phyloP scores from a whole-genome alignment of 1,140 invertebrate genomes.

The Eubasilissa regina region DNA sequence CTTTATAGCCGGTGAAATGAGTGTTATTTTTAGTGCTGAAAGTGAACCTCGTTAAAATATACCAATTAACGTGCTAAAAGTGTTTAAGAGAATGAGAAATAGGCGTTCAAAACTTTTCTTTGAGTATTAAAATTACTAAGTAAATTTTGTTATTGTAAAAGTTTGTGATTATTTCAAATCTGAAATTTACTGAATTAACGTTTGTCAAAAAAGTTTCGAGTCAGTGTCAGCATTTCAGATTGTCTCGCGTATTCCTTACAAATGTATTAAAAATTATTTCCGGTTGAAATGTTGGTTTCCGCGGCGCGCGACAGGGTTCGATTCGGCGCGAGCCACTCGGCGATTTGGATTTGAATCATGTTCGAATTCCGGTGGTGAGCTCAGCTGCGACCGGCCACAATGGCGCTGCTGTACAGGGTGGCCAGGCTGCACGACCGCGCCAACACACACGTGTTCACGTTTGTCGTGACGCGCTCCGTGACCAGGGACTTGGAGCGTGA shows the following conservation, averaged over 20 bases:
- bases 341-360: slow-evolving; percentile 19
- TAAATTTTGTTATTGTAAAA: neutral
- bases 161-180: too few relatives aligned
- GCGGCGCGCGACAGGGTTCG: slow-evolving; percentile 16
- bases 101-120: neutral
- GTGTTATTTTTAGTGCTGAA: neutral
- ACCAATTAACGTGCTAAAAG: neutral
- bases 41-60: neutral
- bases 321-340: neutral
- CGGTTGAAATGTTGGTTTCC: slow-evolving; percentile 34
- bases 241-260: neutral
- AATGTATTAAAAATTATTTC: too few relatives aligned
- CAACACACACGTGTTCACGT: slow-evolving; percentile 89
- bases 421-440: slow-evolving; percentile 87
- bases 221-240: neutral
- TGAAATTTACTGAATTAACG: neutral
- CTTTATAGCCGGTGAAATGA: neutral
- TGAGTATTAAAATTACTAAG: neutral
- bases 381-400: slow-evolving; percentile 62
- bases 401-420: slow-evolving; percentile 90
- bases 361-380: slow-evolving; percentile 10
- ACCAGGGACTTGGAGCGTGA: slow-evolving; percentile 86
- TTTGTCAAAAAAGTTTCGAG: neutral
- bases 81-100: neutral
- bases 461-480: slow-evolving; percentile 86